Conservation (phyloP, 1,140 invertebrate species). For the Drosophila nikananu region DNA sequence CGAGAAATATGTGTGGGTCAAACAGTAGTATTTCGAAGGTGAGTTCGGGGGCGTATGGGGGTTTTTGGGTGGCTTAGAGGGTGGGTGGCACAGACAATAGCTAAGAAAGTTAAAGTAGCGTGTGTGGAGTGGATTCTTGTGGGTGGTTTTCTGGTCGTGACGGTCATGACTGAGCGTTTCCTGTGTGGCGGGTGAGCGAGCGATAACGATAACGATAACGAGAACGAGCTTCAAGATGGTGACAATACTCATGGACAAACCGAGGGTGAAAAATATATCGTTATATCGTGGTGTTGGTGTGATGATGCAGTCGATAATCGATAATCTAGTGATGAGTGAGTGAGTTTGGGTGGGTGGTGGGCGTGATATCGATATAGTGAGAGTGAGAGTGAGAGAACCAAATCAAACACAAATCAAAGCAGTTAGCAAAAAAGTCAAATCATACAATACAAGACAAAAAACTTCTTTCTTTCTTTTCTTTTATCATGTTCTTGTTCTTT, state of each 20-base stretch:
- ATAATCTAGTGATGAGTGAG: conserved; percentile 22
- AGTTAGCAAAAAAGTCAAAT: conserved; percentile 72
- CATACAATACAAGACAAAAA: conserved; percentile 72
- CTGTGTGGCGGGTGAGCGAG: conserved; percentile 50
- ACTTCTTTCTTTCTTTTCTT: conserved; percentile 52
- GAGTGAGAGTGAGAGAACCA: conserved; percentile 62
- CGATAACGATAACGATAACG: conserved; percentile 54
- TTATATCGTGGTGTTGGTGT: conserved; percentile 17
- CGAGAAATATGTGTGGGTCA: conserved; percentile 75
- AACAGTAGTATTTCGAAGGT: conserved; percentile 55
- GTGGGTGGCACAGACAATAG: conserved; percentile 32
- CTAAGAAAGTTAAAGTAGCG: conserved; percentile 46
- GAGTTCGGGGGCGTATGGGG: conserved; percentile 17
- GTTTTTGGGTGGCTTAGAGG: background rate
- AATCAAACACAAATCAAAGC: conserved; percentile 76
- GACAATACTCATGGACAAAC: conserved; percentile 47
- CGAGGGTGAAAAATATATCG: conserved; percentile 40
- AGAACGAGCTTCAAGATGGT: conserved; percentile 53
- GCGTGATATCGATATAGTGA: conserved; percentile 28
- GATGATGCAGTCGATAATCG: conserved; percentile 32
- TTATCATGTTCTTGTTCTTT: conserved; percentile 11
- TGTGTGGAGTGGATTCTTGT: conserved; percentile 40
- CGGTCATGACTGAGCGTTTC: conserved; percentile 47
- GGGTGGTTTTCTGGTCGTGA: conserved; percentile 38
- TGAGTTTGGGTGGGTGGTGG: conserved; percentile 17